phyloP scores from a whole-genome alignment of 2,797 vertebrate genomes.

The Lateolabrax maculatus region DNA sequence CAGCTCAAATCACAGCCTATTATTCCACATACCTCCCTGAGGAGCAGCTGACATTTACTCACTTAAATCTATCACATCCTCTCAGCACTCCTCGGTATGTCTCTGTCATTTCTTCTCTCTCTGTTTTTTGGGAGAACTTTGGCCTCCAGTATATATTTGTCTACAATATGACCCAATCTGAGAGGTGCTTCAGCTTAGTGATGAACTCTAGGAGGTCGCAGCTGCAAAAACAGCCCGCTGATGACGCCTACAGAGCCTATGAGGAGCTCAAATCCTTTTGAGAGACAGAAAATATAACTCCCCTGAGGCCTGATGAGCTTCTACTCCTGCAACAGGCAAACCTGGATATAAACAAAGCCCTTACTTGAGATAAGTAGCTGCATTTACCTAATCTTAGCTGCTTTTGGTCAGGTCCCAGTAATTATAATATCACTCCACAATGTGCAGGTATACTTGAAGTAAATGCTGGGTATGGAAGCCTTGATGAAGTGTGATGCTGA shows the following conservation, averaged over 20 bases:
- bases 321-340: constrained; percentile 9
- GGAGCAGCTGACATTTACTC: constrained; percentile 73
- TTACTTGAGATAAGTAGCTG: constrained; percentile 52
- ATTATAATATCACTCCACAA: constrained; percentile 60
- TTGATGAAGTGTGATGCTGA: constrained; percentile 62
- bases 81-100: constrained; percentile 13
- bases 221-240: constrained; percentile 44
- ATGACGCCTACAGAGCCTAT: constrained; percentile 25
- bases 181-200: constrained; percentile 18
- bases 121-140: constrained; percentile 29
- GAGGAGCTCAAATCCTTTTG: constrained; percentile 30
- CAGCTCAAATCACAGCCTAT: constrained; percentile 54
- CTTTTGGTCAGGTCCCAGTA: constrained; percentile 48
- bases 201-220: constrained; percentile 43
- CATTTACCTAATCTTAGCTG: constrained; percentile 49
- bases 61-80: constrained; percentile 51
- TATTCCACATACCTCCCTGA: constrained; percentile 49
- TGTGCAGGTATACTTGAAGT: constrained; percentile 57
- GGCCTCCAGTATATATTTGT: constrained; percentile 23
- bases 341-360: constrained; percentile 60
- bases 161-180: constrained; percentile 22
- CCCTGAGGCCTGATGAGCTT: constrained; percentile 11
- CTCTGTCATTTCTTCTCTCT: background rate
- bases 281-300: constrained; percentile 38
- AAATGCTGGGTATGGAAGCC: constrained; percentile 48